Conservation (phyloP, 2,888 invertebrate species). For the Clistopyga incitator region DNA sequence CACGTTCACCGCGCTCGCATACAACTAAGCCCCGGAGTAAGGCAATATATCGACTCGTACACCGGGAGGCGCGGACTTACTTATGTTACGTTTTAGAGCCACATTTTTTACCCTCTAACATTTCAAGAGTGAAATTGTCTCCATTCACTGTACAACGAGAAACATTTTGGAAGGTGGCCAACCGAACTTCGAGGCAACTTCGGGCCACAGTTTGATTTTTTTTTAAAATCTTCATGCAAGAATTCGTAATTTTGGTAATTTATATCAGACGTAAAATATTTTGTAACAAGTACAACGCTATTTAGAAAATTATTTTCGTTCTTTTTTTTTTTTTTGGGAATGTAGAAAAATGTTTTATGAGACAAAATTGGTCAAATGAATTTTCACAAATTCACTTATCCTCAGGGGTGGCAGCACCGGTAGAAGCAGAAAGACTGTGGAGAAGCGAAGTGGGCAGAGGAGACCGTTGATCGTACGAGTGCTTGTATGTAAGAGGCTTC, state of each 20-base stretch:
- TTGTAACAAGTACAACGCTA: no score
- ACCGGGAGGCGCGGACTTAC: background rate
- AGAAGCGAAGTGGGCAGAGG: constrained; percentile 44
- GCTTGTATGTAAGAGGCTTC: constrained; percentile 32
- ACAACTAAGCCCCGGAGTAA: constrained; percentile 30
- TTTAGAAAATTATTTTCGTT: no score
- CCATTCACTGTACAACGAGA: no score
- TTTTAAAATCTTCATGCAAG: no score
- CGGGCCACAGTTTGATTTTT: no score
- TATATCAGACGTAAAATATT: no score
- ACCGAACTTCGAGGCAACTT: no score
- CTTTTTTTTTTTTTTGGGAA: background rate
- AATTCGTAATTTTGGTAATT: no score
- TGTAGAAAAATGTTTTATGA: background rate
- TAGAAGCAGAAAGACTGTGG: constrained; percentile 12
- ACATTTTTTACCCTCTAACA: background rate
- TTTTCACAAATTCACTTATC: constrained; percentile 1
- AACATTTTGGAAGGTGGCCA: no score
- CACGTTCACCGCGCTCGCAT: constrained; percentile 49
- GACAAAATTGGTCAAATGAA: background rate
- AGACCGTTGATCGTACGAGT: constrained; percentile 55
- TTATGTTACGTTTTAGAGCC: background rate
- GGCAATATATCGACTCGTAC: constrained; percentile 20
- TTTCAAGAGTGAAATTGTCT: no score
- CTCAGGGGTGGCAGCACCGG: background rate